These are phyloP conservation scores for Melanostoma mellinum DNA, from an alignment of 2,888 invertebrate species.

Conservation along the genomic window DNA sequence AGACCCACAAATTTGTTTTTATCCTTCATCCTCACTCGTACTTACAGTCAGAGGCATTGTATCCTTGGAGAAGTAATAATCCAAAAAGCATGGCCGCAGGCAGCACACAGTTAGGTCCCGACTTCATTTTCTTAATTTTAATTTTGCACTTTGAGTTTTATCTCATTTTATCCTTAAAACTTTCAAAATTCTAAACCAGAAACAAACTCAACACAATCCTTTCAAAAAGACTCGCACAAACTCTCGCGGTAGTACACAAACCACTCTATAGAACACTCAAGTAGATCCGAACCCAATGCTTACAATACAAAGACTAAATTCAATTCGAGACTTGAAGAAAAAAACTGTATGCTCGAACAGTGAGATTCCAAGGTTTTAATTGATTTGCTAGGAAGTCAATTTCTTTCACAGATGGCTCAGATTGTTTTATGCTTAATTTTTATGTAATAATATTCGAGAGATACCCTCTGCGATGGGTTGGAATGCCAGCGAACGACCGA, in stretches of 20 bases:
- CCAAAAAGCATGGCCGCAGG: slow-evolving; percentile 29
- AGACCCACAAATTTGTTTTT: too few relatives aligned
- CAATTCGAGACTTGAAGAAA: slow-evolving; percentile 15
- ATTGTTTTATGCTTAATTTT: slow-evolving; percentile 43
- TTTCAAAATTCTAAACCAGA: too few relatives aligned
- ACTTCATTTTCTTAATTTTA: too few relatives aligned
- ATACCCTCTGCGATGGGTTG: slow-evolving; percentile 23
- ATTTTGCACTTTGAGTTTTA: background rate
- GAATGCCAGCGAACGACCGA: slow-evolving; percentile 4
- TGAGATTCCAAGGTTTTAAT: slow-evolving; percentile 47
- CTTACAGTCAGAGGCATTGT: slow-evolving; percentile 39
- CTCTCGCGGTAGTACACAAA: background rate
- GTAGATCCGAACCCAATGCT: slow-evolving; percentile 32
- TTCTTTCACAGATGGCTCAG: slow-evolving; percentile 59
- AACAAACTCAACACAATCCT: too few relatives aligned
- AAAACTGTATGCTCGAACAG: slow-evolving; percentile 13
- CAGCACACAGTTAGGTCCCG: too few relatives aligned
- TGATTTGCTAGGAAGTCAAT: slow-evolving; percentile 57
- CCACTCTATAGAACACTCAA: background rate
- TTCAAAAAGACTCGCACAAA: too few relatives aligned
- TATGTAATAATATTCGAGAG: slow-evolving; percentile 47
- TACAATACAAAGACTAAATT: slow-evolving; percentile 44
- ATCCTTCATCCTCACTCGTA: background rate
- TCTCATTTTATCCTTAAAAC: slow-evolving; percentile 8
- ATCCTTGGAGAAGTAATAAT: slow-evolving; percentile 28